Evolutionary conservation across 2,113 vertebrate species (phyloP).

Genomic region (Xiphophorus couchianus): DNA sequence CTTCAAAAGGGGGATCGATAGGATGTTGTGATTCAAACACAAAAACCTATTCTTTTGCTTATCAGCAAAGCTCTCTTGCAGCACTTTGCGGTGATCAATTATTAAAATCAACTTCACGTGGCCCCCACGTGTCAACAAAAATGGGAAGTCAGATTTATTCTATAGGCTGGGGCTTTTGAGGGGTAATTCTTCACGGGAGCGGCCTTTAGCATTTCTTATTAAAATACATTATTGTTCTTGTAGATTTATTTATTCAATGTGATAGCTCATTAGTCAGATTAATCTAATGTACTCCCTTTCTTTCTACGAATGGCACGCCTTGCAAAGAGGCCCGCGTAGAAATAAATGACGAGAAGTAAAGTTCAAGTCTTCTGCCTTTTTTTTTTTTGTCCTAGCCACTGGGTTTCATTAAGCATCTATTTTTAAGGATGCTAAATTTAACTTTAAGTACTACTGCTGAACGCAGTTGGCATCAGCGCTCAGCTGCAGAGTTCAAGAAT

Average conservation of each 20-base stretch:
- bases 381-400: constrained; percentile 29
- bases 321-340: constrained; percentile 50
- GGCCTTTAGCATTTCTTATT: constrained; percentile 85
- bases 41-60: constrained; percentile 74
- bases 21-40: constrained; percentile 72
- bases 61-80: constrained; percentile 73
- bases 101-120: constrained; percentile 82
- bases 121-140: constrained; percentile 71
- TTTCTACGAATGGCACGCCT: constrained; percentile 58
- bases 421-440: constrained; percentile 63
- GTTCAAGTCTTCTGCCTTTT: constrained; percentile 52
- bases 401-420: constrained; percentile 59
- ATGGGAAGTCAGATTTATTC: constrained; percentile 81
- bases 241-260: constrained; percentile 83
- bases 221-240: constrained; percentile 85
- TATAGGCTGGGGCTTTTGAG: constrained; percentile 76
- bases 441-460: constrained; percentile 29
- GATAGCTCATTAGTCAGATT: constrained; percentile 86
- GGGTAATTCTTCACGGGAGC: constrained; percentile 82
- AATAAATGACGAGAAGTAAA: constrained; percentile 62
- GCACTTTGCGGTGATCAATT: constrained; percentile 81
- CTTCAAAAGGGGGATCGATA: constrained; percentile 75
- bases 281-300: constrained; percentile 81
- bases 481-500: constrained; percentile 4
- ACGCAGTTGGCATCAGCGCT: constrained; percentile 27